Evolutionary conservation across 2,797 vertebrate genomes (phyloP).

Genomic region (Oryzias dopingdopingensis): DNA sequence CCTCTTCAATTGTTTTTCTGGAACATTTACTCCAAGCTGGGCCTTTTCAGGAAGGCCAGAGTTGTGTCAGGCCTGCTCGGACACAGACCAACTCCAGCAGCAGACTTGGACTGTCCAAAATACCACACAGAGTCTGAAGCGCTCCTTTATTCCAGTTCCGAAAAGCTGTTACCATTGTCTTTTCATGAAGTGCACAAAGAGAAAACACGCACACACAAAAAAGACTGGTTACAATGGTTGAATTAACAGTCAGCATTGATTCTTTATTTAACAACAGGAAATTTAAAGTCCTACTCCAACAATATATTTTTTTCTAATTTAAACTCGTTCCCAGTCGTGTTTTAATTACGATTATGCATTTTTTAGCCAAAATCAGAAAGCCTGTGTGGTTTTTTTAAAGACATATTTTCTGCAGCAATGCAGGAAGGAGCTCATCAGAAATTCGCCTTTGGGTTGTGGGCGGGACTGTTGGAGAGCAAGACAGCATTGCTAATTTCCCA

Average conservation of each 20-base stretch:
- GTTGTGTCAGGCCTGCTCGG: constrained; percentile 79
- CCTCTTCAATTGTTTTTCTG: constrained; percentile 78
- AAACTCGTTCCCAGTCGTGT: no score
- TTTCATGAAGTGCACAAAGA: constrained; percentile 54
- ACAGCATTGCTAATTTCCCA: no score
- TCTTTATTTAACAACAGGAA: no score
- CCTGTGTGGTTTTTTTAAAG: no score
- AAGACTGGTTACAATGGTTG: constrained; percentile 63
- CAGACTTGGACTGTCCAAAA: constrained; percentile 74
- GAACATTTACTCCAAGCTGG: constrained; percentile 81
- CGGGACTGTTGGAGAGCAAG: no score
- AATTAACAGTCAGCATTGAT: constrained; percentile 31
- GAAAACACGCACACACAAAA: constrained; percentile 65
- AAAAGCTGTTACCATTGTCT: constrained; percentile 52
- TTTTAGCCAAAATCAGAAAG: no score
- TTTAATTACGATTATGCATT: no score
- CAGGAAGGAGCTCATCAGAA: no score
- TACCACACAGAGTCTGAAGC: constrained; percentile 73
- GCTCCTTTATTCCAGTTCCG: constrained; percentile 68
- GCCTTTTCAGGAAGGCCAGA: constrained; percentile 79
- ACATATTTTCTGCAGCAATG: no score
- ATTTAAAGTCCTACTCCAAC: no score
- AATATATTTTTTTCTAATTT: no score
- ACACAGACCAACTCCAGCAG: constrained; percentile 76
- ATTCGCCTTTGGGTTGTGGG: no score